phyloP scores from a whole-genome alignment of 1,140 invertebrate genomes.

The Euwallacea fornicatus region DNA sequence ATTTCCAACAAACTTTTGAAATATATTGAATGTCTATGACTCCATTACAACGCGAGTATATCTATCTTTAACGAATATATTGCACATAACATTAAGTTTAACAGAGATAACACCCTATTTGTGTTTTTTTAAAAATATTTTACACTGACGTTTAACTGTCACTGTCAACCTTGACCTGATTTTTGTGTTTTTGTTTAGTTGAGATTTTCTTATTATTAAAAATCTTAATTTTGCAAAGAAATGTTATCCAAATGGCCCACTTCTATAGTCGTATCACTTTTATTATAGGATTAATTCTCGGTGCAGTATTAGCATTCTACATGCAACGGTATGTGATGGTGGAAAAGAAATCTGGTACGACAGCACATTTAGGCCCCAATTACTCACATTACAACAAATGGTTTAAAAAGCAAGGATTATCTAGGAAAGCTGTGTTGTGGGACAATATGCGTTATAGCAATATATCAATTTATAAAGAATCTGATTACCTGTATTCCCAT shows the following conservation, averaged over 20 bases:
- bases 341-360: not conserved
- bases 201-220: not conserved
- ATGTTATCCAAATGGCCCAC: slow-evolving; percentile 31
- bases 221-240: not conserved
- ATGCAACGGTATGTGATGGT: slow-evolving; percentile 16
- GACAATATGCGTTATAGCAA: slow-evolving; percentile 46
- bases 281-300: slow-evolving; percentile 34
- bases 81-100: too few species aligned
- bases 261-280: slow-evolving; percentile 35
- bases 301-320: slow-evolving; percentile 28
- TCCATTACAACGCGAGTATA: too few species aligned
- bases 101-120: too few species aligned
- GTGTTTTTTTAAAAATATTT: too few species aligned
- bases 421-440: slow-evolving; percentile 30
- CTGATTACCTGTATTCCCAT: slow-evolving; percentile 42
- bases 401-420: slow-evolving; percentile 41
- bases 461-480: slow-evolving; percentile 38
- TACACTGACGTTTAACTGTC: too few species aligned
- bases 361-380: too few species aligned
- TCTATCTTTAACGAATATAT: too few species aligned
- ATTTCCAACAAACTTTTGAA: too few species aligned
- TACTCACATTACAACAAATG: slow-evolving; percentile 39
- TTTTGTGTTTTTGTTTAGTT: slow-evolving; percentile 6
- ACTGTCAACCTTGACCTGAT: slow-evolving; percentile 10
- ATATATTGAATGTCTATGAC: too few species aligned